Conservation (phyloP, 2,113 vertebrate species). For the Pterocles orientalis region DNA sequence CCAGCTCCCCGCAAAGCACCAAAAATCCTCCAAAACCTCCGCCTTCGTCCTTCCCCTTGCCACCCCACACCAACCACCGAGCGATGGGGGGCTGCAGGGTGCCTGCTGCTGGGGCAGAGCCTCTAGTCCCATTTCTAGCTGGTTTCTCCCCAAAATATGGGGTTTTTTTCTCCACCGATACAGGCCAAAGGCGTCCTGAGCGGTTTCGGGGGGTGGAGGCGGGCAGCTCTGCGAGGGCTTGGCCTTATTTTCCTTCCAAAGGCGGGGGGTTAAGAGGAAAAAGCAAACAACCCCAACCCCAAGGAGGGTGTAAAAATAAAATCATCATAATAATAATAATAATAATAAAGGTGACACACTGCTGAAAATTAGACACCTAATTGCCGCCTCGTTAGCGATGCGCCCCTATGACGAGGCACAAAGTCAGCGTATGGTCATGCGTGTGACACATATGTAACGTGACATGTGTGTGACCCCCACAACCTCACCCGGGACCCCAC, state of each 20-base stretch:
- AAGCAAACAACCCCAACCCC: background rate
- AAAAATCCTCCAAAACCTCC: background rate
- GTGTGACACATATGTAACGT: slow-evolving; percentile 29
- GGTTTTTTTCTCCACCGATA: background rate
- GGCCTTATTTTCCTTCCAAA: background rate
- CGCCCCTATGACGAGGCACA: slow-evolving; percentile 52
- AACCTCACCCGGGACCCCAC: background rate
- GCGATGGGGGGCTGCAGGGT: background rate
- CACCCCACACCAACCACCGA: background rate
- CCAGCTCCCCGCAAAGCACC: background rate
- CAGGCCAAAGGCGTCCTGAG: background rate
- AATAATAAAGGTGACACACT: slow-evolving; percentile 67
- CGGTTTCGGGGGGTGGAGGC: background rate
- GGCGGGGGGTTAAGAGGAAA: background rate
- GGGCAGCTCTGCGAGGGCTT: background rate
- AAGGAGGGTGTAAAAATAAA: slow-evolving; percentile 44
- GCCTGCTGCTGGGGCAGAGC: fast-evolving
- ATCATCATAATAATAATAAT: slow-evolving; percentile 15
- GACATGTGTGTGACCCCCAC: background rate
- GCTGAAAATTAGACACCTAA: slow-evolving; percentile 63
- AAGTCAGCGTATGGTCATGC: slow-evolving; percentile 17
- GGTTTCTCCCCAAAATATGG: background rate
- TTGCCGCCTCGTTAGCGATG: slow-evolving; percentile 53
- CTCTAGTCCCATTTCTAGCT: background rate
- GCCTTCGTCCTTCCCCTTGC: background rate